A percentile compares a stretch with the other conserved stretches of the same genome.
These are phyloP conservation scores for Scaptomyza hsui DNA, from an alignment of 1,140 invertebrate species.

Conservation along the genomic window DNA sequence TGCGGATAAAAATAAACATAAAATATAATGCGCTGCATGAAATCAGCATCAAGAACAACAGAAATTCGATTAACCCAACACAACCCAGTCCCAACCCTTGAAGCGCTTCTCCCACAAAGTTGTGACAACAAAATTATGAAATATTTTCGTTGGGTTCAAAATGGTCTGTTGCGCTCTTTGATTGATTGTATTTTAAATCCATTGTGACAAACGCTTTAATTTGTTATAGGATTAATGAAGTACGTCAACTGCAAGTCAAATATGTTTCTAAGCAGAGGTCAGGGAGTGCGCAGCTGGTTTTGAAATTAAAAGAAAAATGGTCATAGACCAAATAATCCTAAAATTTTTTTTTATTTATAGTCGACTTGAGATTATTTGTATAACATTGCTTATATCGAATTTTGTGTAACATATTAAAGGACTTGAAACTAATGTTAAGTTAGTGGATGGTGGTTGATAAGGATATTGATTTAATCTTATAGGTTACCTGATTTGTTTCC, in stretches of 20 bases:
- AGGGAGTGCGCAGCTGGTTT: conserved; percentile 18
- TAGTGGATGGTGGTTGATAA: no score
- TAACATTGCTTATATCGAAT: no score
- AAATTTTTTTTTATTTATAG: neutral
- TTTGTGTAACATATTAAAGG: no score
- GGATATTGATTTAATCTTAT: no score
- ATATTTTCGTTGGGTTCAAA: conserved; percentile 37
- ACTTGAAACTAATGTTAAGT: no score
- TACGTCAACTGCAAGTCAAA: conserved; percentile 21
- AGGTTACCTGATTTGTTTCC: neutral
- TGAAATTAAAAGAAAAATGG: conserved; percentile 16
- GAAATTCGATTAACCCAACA: conserved; percentile 58
- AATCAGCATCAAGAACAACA: conserved; percentile 59
- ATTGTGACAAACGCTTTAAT: conserved; percentile 75
- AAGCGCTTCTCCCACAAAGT: neutral
- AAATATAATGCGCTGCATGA: conserved; percentile 74
- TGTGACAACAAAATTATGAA: conserved; percentile 65
- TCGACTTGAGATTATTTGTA: no score
- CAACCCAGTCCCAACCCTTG: neutral
- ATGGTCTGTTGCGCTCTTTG: conserved; percentile 52
- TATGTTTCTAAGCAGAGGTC: conserved; percentile 1
- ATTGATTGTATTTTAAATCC: conserved; percentile 74
- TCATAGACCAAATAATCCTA: neutral
- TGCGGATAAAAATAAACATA: conserved; percentile 72
- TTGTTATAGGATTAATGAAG: conserved; percentile 72